Evolutionary conservation across 1,140 invertebrate species (phyloP).

Genomic region (Medauroidea extradentata): DNA sequence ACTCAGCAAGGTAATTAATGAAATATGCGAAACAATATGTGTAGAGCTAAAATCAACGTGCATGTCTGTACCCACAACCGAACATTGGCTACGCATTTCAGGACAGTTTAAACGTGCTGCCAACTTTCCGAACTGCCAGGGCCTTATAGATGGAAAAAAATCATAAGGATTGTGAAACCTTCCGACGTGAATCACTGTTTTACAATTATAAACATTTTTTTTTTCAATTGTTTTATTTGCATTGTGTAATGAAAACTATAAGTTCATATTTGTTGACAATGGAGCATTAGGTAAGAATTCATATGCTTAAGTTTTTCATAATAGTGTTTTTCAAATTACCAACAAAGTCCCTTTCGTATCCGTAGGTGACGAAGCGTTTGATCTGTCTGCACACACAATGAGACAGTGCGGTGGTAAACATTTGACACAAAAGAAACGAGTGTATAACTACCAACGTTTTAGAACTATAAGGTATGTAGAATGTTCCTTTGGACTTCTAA

Average conservation of each 20-base stretch:
- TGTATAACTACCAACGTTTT: constrained; percentile 26
- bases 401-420: neutral
- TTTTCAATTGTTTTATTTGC: constrained; percentile 26
- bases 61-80: too few relatives aligned
- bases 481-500: constrained; percentile 33
- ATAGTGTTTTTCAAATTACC: constrained; percentile 20
- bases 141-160: too few relatives aligned
- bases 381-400: constrained; percentile 22
- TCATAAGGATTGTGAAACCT: too few relatives aligned
- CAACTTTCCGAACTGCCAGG: too few relatives aligned
- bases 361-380: constrained; percentile 45
- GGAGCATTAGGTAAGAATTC: constrained; percentile 25
- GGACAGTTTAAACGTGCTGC: too few relatives aligned
- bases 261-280: constrained; percentile 27
- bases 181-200: too few relatives aligned
- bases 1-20: too few relatives aligned
- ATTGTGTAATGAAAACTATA: constrained; percentile 22
- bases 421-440: constrained; percentile 21
- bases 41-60: too few relatives aligned
- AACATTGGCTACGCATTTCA: too few relatives aligned
- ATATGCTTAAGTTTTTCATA: constrained; percentile 27
- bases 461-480: constrained; percentile 27
- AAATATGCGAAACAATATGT: too few relatives aligned
- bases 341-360: constrained; percentile 26
- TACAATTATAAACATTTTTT: constrained; percentile 3